Evolutionary conservation across 2,888 invertebrate genomes (phyloP).

Genomic region (Tillus elongatus): DNA sequence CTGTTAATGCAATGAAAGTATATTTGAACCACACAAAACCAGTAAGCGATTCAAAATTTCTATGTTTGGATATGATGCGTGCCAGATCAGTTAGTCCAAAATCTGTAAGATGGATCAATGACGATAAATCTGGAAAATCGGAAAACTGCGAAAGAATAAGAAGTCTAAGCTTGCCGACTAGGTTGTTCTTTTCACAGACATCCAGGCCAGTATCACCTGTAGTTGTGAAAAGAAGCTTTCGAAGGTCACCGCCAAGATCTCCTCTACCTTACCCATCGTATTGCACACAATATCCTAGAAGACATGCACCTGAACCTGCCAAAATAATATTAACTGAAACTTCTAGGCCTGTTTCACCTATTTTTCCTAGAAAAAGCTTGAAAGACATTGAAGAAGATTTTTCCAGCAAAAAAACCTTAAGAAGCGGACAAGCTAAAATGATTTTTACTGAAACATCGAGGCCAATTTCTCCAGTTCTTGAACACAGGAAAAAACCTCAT

Average conservation of each 20-base stretch:
- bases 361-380: too few species aligned
- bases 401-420: too few species aligned
- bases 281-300: too few species aligned
- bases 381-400: too few species aligned
- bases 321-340: too few species aligned
- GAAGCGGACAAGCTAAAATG: too few species aligned
- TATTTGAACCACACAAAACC: constrained; percentile 62
- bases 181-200: constrained; percentile 45
- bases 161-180: constrained; percentile 45
- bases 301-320: too few species aligned
- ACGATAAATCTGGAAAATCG: constrained; percentile 9
- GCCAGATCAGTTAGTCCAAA: constrained; percentile 50
- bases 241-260: too few species aligned
- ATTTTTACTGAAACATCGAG: too few species aligned
- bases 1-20: constrained; percentile 49
- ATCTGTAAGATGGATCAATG: constrained; percentile 47
- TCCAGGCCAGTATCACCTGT: constrained; percentile 41
- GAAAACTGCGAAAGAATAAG: too few species aligned
- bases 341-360: neutral
- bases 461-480: neutral
- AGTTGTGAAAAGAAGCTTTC: constrained; percentile 29
- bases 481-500: constrained; percentile 6
- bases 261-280: constrained; percentile 11
- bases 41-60: constrained; percentile 63
- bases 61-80: constrained; percentile 54